Base-by-base conservation (phyloP, 2,888 invertebrate genomes). In the Branchipolynoe longqiensis region DNA sequence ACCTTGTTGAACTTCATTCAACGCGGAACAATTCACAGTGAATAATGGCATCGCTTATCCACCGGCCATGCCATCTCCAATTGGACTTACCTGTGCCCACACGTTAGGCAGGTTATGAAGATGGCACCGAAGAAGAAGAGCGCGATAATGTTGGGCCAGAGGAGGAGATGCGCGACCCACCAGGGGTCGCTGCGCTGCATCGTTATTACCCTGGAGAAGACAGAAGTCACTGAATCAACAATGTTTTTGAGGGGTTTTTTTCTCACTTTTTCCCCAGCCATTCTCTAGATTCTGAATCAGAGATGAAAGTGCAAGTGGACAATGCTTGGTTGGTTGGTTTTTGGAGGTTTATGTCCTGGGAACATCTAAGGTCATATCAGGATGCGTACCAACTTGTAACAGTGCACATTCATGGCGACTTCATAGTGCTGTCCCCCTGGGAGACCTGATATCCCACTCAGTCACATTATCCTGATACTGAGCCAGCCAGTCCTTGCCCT, bases 101-200 rank as follows among this genome's bases (percentile, higher is more conserved):
- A 78, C n/a, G 54, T 54, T 1, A 78, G 48, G 28, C 78, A 78
- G 31, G 31, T 54, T 25, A 48, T n/a, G 25, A 78, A 78, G 48
- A 78, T 48, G 14, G 54, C 25, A 12, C 31, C 54, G 48, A 78
- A 78, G 78, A 78, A 78, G 28, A 54, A 25, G 28, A 78, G 78
- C 48, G 78, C 78, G 48, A 78, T 48, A 41, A 78, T 18, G 54
- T 78, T 78, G 1, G 78, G 78, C 78, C 78, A 78, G 28, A 78
- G 78, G 41, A 78, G 78, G 22, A 78, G 28, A 48, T 78, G 41
- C 14, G 48, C 8, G 12, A 78, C 78, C 78, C 41, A 54, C 48
- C 48, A 78, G 78, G 78, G 78, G 78, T 78, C 78, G 48, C 78
- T 78, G 28, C 78, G 41, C 78, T 78, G 78, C 12, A 31, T 8